Evolutionary conservation across 2,888 invertebrate species (phyloP).

Genomic region (Phengaris alcon): DNA sequence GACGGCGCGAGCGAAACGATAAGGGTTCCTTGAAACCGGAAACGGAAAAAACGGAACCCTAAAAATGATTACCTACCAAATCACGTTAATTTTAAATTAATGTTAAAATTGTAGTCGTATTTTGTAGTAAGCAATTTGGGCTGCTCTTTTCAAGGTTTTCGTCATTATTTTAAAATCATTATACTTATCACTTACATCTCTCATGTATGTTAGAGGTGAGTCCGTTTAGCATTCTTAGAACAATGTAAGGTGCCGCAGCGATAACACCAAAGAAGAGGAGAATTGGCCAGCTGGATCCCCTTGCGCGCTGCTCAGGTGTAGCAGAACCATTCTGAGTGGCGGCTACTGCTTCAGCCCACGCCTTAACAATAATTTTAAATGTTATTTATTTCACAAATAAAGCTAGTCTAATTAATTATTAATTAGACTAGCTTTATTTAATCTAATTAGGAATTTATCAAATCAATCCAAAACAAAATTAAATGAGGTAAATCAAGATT

Average conservation of each 20-base stretch:
- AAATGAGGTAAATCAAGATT: not conserved
- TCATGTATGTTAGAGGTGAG: constrained; percentile 76
- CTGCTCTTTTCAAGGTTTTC: no score
- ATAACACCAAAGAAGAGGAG: constrained; percentile 93
- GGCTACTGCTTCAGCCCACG: constrained; percentile 74
- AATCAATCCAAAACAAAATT: not conserved
- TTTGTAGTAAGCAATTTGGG: no score
- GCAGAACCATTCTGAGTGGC: constrained; percentile 57
- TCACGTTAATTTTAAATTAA: no score
- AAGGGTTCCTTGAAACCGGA: no score
- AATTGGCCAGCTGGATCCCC: constrained; percentile 89
- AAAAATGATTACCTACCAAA: no score
- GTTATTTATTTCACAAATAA: not conserved
- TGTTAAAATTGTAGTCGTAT: no score
- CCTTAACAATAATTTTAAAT: constrained; percentile 46
- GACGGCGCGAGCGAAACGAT: no score
- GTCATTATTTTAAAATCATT: no score
- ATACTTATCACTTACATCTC: constrained; percentile 73
- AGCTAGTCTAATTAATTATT: not conserved
- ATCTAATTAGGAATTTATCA: not conserved
- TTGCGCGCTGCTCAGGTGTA: constrained; percentile 56
- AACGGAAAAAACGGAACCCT: no score
- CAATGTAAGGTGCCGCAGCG: constrained; percentile 94
- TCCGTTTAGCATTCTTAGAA: constrained; percentile 87
- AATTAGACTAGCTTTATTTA: no score